These are phyloP conservation scores for Leptinotarsa undecemlineata DNA, from an alignment of 1,140 invertebrate genomes.

Conservation along the genomic window DNA sequence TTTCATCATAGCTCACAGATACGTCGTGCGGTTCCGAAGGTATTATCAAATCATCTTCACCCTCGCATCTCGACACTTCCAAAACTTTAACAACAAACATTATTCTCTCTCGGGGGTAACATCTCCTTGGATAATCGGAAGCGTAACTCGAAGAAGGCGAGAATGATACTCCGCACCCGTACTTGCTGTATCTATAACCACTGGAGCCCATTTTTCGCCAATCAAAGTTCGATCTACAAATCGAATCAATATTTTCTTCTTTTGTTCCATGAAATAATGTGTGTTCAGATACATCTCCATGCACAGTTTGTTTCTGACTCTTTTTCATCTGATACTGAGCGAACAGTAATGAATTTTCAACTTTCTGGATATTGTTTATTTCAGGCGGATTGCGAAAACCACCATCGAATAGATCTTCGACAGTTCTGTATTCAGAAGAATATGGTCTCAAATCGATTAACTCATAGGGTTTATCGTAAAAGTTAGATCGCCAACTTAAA, in stretches of 20 bases:
- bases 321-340: not conserved
- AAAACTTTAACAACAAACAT: constrained; percentile 15
- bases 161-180: constrained; percentile 11
- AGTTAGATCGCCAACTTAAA: too few relatives aligned
- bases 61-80: not conserved
- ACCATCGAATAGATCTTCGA: too few relatives aligned
- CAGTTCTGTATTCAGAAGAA: too few relatives aligned
- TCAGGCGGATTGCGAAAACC: too few relatives aligned
- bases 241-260: not conserved
- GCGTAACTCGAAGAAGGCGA: constrained; percentile 6
- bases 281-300: not conserved
- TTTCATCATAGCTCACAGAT: too few relatives aligned
- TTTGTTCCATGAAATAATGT: constrained; percentile 11
- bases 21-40: not conserved
- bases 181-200: not conserved
- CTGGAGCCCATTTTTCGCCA: constrained; percentile 7
- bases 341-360: constrained; percentile 12
- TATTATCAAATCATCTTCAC: constrained; percentile 4
- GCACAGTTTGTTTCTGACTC: not conserved
- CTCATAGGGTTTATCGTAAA: too few relatives aligned
- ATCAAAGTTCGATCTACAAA: constrained; percentile 13
- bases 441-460: too few relatives aligned
- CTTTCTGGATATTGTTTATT: not conserved
- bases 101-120: not conserved
- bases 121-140: not conserved